Evolutionary conservation across 1,140 invertebrate genomes (phyloP).

Genomic region (Oreohelix idahoensis): DNA sequence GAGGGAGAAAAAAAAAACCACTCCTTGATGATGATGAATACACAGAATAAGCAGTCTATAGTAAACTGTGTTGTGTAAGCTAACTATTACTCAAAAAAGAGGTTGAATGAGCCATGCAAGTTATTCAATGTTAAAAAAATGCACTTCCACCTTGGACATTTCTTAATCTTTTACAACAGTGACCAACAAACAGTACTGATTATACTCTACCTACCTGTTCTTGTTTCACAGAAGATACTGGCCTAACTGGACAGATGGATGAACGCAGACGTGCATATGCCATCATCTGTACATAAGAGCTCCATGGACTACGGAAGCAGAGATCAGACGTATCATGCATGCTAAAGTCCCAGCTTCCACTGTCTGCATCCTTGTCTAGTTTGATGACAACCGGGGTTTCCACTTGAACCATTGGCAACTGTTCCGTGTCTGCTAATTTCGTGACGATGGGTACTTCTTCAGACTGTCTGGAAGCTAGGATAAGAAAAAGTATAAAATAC

Average conservation of each 20-base stretch:
- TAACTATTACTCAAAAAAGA: no score
- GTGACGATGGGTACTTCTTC: slow-evolving; percentile 55
- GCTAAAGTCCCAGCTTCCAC: neutral
- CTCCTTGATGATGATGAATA: no score
- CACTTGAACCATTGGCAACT: slow-evolving; percentile 50
- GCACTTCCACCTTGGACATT: no score
- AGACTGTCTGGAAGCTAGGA: neutral
- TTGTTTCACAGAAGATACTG: neutral
- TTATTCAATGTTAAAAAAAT: no score
- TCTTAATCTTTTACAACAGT: no score
- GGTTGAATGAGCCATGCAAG: no score
- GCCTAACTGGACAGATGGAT: neutral
- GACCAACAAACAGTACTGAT: no score
- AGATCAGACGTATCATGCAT: neutral
- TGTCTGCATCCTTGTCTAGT: neutral
- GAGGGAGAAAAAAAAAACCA: no score
- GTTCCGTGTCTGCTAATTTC: slow-evolving; percentile 61
- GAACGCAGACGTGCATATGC: neutral
- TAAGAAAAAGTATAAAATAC: neutral
- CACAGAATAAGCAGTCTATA: no score
- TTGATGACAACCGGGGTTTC: slow-evolving; percentile 29
- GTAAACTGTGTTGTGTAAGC: no score
- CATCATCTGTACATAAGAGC: neutral
- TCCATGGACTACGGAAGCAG: neutral
- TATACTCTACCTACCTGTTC: neutral